These are phyloP conservation scores for Drosophila bocqueti DNA, from an alignment of 1,140 invertebrate genomes.

Conservation along the genomic window DNA sequence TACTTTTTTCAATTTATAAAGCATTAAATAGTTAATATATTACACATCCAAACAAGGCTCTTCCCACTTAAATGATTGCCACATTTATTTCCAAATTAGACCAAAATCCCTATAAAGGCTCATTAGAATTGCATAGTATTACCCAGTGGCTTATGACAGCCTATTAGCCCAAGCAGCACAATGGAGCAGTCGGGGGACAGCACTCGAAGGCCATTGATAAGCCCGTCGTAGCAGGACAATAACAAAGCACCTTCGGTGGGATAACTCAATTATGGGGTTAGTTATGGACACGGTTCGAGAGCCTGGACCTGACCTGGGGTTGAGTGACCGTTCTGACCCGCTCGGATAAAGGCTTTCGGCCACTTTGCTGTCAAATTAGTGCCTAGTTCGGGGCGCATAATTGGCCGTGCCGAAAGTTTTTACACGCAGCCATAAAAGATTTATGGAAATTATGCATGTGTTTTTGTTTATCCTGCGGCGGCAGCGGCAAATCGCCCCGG, in stretches of 20 bases:
- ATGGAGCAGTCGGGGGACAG: not conserved
- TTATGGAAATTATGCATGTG: conserved; percentile 82
- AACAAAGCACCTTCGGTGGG: conserved; percentile 35
- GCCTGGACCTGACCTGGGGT: not conserved
- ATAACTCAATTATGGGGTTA: conserved; percentile 70
- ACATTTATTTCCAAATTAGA: not conserved
- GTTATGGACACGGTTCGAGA: conserved; percentile 32
- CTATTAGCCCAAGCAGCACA: not conserved
- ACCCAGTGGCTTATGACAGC: conserved; percentile 11
- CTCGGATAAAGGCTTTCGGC: conserved; percentile 47
- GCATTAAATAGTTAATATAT: not conserved
- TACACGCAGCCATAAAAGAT: conserved; percentile 76
- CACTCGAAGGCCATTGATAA: conserved; percentile 40
- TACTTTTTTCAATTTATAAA: not conserved
- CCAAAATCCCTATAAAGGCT: not conserved
- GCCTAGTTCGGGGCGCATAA: conserved; percentile 72
- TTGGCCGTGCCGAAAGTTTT: conserved; percentile 69
- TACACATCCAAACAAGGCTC: no score
- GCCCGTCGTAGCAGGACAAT: conserved; percentile 38
- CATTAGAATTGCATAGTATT: conserved; percentile 11
- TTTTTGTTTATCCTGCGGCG: conserved; percentile 60
- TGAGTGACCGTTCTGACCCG: conserved; percentile 36
- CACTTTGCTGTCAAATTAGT: conserved; percentile 79
- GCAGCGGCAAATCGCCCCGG: conserved; percentile 27
- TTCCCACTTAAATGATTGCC: not conserved